Evolutionary conservation across 2,113 vertebrate genomes (phyloP).

Genomic region (Serinus canaria): DNA sequence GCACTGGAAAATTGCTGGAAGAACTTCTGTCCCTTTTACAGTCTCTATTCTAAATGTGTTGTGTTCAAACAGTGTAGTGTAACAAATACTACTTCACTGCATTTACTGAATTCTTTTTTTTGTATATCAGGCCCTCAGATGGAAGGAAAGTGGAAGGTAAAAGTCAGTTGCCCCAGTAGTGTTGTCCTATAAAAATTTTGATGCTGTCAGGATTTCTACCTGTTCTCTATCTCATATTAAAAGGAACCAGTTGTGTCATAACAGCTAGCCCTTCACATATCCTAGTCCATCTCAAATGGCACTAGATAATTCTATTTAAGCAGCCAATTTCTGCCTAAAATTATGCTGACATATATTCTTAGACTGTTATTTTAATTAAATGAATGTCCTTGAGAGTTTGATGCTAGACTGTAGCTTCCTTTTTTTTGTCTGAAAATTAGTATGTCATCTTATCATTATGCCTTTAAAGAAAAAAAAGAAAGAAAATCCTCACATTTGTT

Average conservation of each 20-base stretch:
- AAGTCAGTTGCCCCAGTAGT: background rate
- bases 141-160: background rate
- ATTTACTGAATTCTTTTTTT: background rate
- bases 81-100: background rate
- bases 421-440: background rate
- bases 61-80: background rate
- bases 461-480: background rate
- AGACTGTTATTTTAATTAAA: background rate
- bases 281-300: background rate
- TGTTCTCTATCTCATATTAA: background rate
- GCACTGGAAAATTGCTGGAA: background rate
- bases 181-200: background rate
- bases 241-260: background rate
- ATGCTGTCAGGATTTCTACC: background rate
- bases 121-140: background rate
- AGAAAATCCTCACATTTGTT: background rate
- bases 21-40: background rate
- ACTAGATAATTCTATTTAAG: background rate
- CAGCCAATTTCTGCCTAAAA: background rate
- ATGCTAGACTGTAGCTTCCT: background rate
- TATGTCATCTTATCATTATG: background rate
- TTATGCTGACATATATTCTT: background rate
- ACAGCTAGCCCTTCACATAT: background rate
- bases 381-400: background rate
- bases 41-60: background rate